Base-by-base conservation (phyloP, 2,888 invertebrate genomes). In the Hedya salicella region DNA sequence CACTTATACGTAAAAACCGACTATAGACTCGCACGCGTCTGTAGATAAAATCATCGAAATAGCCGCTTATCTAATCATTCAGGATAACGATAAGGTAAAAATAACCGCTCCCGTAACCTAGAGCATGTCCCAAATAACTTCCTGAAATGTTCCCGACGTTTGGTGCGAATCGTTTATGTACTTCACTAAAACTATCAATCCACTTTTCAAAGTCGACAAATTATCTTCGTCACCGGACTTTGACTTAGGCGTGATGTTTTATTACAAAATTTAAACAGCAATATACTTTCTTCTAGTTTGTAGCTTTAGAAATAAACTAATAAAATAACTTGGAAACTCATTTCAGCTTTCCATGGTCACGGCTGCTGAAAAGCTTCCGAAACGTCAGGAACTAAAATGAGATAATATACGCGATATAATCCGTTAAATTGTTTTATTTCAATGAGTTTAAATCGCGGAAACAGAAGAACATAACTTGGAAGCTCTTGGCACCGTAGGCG, bases 1-100 rank as follows among this genome's bases (percentile, higher is more conserved):
- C n/a, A n/a, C 25, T 25, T 25, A 25, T 25, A 25, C 42, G 48
- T n/a, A 21, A 44, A 62, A 36, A 44, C 42, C 50, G 17, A 30
- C 16, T n/a, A 13, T n/a, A 8, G 21, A 19, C 30, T 59, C 52
- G 59, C 32, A 52, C 11, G 46, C 9, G 11, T 6, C 8, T 25
- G 25, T 49, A 32, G 62, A 56, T 63, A 63, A 63, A n/a, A 46
- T 5, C 14, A 46, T 65, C 42, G 52, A 65, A 65, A 65, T 65
- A 40, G 46, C 21, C 3, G 5, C 6, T 59, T 65, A 65, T 59
- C 65, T 65, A 65, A 65, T 65, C 65, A 53, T 25, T 32, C 32
- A 11, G 61, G 40, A 52, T 59, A 32, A 16, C 46, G 46, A 60
- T 60, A 48, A 44, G 3, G 52, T 65, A 65, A 53, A 65, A 65